These are phyloP conservation scores for Cryptoprocta ferox DNA, from an alignment of 2,797 vertebrate species.

Conservation along the genomic window DNA sequence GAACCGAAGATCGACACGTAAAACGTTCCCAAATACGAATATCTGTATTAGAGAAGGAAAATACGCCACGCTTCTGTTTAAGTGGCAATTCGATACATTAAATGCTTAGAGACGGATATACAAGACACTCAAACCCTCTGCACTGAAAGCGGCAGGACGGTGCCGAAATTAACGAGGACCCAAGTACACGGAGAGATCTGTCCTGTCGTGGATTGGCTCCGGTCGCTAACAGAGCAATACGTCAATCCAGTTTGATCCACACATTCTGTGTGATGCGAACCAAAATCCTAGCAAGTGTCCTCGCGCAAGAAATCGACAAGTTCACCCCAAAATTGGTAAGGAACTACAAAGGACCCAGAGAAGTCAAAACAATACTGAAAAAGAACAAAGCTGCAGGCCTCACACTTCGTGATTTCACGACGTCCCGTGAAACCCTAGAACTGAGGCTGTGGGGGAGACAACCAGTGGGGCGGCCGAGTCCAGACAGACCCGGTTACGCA, in stretches of 20 bases:
- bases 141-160: rapidly evolving
- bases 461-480: neutral
- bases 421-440: too few relatives aligned
- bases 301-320: neutral
- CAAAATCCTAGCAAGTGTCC: neutral
- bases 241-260: neutral
- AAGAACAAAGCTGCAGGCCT: neutral
- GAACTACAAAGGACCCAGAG: neutral
- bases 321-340: neutral
- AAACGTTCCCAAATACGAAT: neutral
- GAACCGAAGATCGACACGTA: neutral
- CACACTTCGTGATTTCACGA: neutral
- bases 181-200: neutral
- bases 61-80: neutral
- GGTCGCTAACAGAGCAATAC: neutral
- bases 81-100: neutral
- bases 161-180: neutral
- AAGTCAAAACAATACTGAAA: neutral
- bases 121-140: neutral
- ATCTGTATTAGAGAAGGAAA: neutral
- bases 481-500: neutral
- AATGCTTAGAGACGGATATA: neutral
- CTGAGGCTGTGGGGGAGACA: too few relatives aligned
- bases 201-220: neutral
- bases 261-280: neutral